Evolutionary conservation across 2,888 invertebrate genomes (phyloP), one percentile per base, ranked within the genome.

Genomic region (Sarcophaga variegata): DNA sequence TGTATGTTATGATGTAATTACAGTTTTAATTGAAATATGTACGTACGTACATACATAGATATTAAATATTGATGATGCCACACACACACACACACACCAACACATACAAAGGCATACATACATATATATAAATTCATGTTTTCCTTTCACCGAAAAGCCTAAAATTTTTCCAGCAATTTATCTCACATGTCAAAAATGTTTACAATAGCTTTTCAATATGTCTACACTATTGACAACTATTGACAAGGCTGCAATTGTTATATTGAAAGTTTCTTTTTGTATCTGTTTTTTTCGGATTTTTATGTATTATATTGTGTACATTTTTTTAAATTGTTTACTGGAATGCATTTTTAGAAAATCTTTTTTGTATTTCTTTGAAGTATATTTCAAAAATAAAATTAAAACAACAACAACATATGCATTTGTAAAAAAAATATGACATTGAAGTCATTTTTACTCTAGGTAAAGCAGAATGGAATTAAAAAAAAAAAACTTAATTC

Each of bases 111-210:
- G 3, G 3, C 4, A 14, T 14, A 49, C 49, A 49, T 0, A 4
- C 49, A 49, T 49, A 14, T 4, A 49, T 49, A 4, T 20, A 14
- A 54, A 54, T 4, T 22, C 63, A 17, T 8, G 20, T 60, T 72
- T 72, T 67, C 17, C 11, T 67, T 27, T 66, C 60, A 66, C 45
- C 71, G 47, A 27, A 49, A 60, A 77, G 72, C 60, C 83, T 67
- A 17, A 78, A 62, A 82, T n/a, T 66, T 64, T 72, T 78, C 20
- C 54, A 76, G 72, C 79, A 80, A 83, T 86, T 86, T 83, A 83
- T 86, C 83, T 14, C 37, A 83, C 62, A 86, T 86, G 86, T 86
- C 86, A 83, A 83, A 83, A 77, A 77, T 83, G 67, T 86, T 86
- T 83, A 83, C 80, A 83, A 81, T 86, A 69, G 80, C 80, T 77